Evolutionary conservation across 2,888 invertebrate species (phyloP), one percentile per base, ranked within the genome.

Genomic region (Chrysolina haemoptera): DNA sequence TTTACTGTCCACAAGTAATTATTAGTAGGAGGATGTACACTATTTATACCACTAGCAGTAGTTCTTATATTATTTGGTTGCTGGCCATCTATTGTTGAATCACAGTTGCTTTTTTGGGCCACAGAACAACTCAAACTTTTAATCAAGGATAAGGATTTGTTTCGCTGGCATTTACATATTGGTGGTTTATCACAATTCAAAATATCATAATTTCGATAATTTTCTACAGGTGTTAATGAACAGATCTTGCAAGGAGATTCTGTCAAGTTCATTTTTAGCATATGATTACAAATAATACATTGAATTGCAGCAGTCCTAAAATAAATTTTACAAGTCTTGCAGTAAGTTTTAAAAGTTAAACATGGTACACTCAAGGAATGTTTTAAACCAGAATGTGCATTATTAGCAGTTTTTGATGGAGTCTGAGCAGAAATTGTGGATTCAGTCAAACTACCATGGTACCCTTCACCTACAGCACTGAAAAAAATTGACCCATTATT

Each of bases 11-110:
- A 87, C 75, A 86, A 83, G 77, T 85, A 85, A 79, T 82, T 85
- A 70, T 79, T 80, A 71, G 80, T 78, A 62, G 80, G 78, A 62
- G 80, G 78, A 43, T 82, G 78, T 48, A 82, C 80, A 76, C 82
- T 82, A 76, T 86, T 85, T 73, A 88, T 87, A 70, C 88, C 88
- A 80, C 88, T 88, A 62, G 88, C 88, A 46, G 87, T 87, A 71
- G 87, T 87, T 78, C 87, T 81, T 48, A 88, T 81, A 79, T 87
- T 86, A 76, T 80, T 84, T 67, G 84, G 82, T 76, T 81, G 82
- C 74, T 82, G 82, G 74, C 83, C 82, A 71, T 85, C 85, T 76
- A 86, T 82, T 22, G 70, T 59, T 69, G 81, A 79, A 81, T 85
- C 84, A 82, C 84, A 84, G 81, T 81, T 80, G 75, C 76, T 81